phyloP scores from a whole-genome alignment of 1,140 invertebrate genomes.

The Zaprionus ornatus region DNA sequence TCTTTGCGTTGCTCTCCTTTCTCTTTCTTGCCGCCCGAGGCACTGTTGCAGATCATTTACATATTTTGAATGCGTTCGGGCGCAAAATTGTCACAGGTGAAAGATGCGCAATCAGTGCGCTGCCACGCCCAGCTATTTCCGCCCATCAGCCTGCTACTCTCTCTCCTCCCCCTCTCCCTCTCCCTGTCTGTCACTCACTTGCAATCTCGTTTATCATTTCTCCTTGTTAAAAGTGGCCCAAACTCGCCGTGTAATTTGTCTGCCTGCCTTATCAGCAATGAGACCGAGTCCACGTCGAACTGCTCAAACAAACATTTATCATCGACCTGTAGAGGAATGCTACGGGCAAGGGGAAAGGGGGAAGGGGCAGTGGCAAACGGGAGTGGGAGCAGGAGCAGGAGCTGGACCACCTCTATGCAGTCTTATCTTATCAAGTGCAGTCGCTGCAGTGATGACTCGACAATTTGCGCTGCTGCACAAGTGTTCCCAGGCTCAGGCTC shows the following conservation, averaged over 20 bases:
- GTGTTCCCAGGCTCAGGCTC: slow-evolving; percentile 54
- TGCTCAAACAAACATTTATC: slow-evolving; percentile 75
- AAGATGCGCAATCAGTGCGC: slow-evolving; percentile 57
- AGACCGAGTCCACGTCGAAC: neutral
- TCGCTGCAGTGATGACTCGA: slow-evolving; percentile 58
- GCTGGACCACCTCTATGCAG: slow-evolving; percentile 57
- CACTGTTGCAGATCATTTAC: slow-evolving; percentile 62
- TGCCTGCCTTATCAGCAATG: slow-evolving; percentile 45
- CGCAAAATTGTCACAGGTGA: slow-evolving; percentile 78
- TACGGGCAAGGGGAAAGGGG: slow-evolving; percentile 9
- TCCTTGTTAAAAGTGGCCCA: slow-evolving; percentile 35
- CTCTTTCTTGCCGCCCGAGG: slow-evolving; percentile 36
- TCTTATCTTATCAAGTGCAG: slow-evolving; percentile 65
- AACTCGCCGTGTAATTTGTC: slow-evolving; percentile 63
- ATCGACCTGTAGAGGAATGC: slow-evolving; percentile 31
- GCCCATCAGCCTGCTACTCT: slow-evolving; percentile 6
- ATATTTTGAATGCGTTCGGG: slow-evolving; percentile 66
- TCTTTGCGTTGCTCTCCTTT: neutral
- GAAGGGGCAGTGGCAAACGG: neutral
- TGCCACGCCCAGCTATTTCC: slow-evolving; percentile 41
- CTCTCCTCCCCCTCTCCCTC: neutral
- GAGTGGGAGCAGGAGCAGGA: slow-evolving; percentile 12
- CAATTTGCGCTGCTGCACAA: slow-evolving; percentile 54
- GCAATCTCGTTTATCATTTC: slow-evolving; percentile 34
- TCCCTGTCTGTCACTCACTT: slow-evolving; percentile 1